These are phyloP conservation scores for Rousettus madagascariensis DNA, from an alignment of 2,797 vertebrate species.

Conservation along the genomic window DNA sequence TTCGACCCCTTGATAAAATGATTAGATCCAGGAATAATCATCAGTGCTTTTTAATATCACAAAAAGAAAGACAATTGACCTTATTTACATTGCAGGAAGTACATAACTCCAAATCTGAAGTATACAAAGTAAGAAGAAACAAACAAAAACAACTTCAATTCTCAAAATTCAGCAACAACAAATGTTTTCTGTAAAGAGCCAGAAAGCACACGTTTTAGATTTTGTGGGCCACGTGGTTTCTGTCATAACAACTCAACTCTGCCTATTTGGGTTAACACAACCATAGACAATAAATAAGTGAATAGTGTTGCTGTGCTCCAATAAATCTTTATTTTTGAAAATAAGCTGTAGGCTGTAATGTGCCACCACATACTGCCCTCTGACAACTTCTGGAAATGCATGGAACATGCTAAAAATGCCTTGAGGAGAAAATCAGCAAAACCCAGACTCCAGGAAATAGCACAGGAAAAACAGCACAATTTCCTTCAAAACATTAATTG, in stretches of 20 bases:
- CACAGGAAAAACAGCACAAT: neutral
- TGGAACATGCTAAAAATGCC: neutral
- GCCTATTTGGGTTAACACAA: neutral
- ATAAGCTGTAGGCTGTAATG: neutral
- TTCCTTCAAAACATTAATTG: neutral
- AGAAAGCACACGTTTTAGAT: neutral
- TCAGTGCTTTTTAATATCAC: neutral
- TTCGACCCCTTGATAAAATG: neutral
- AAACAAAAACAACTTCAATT: neutral
- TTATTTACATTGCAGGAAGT: neutral
- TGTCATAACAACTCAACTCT: neutral
- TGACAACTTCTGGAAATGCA: neutral
- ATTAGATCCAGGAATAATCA: neutral
- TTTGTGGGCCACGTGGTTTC: neutral
- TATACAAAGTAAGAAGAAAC: neutral
- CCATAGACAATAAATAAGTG: neutral
- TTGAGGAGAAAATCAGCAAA: neutral
- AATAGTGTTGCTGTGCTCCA: neutral
- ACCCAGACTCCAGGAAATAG: neutral
- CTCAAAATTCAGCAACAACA: neutral
- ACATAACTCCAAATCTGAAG: neutral
- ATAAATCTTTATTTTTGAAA: neutral
- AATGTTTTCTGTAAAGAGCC: neutral
- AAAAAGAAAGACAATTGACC: neutral
- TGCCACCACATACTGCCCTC: neutral